These are phyloP conservation scores for Illadopsis cleaveri DNA, from an alignment of 2,113 vertebrate genomes.

Conservation along the genomic window DNA sequence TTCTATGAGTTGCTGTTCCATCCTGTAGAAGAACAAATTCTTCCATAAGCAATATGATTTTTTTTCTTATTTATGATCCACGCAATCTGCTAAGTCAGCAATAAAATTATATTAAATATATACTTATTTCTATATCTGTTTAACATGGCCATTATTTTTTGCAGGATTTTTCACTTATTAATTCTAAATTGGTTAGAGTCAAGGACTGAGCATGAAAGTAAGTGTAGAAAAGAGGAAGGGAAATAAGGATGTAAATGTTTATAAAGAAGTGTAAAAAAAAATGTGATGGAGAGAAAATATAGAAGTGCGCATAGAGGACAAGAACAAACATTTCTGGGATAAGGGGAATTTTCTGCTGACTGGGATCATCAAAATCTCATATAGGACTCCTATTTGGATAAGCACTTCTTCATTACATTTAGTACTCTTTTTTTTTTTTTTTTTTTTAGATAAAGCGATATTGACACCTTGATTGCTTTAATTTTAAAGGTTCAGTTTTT, in stretches of 20 bases:
- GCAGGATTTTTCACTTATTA: not conserved
- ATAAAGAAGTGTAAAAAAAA: not conserved
- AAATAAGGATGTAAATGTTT: not conserved
- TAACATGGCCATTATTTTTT: not conserved
- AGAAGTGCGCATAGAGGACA: not conserved
- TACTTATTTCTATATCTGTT: not conserved
- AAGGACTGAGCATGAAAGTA: not conserved
- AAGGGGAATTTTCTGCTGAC: not conserved
- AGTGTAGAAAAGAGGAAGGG: not conserved
- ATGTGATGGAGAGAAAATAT: not conserved
- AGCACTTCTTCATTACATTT: not conserved
- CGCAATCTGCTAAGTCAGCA: not conserved
- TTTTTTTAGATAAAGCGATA: not conserved
- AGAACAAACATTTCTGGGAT: not conserved
- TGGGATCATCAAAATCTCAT: not conserved
- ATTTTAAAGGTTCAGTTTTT: not conserved
- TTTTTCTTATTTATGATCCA: not conserved
- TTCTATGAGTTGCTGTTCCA: not conserved
- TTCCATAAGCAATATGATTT: not conserved
- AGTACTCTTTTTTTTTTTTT: not conserved
- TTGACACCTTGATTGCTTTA: not conserved
- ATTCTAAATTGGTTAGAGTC: not conserved
- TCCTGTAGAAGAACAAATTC: not conserved
- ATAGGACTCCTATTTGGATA: not conserved
- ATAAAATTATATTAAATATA: not conserved